phyloP scores from a whole-genome alignment of 2,113 vertebrate genomes.

The Gadus chalcogrammus region DNA sequence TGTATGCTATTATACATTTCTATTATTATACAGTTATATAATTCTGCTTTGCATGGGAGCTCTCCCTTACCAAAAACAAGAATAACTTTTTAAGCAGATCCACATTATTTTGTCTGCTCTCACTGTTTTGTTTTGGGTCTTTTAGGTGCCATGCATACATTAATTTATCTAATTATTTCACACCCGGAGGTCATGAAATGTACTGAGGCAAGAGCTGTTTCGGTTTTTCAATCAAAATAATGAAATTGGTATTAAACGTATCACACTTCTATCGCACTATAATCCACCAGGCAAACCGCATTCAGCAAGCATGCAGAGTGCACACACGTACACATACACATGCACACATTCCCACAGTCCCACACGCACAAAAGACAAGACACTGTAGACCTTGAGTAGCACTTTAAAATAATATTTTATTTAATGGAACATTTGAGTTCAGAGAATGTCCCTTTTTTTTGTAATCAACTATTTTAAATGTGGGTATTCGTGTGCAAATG shows the following conservation, averaged over 20 bases:
- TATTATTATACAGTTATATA: too few species aligned
- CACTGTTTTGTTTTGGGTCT: too few species aligned
- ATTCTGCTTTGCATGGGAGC: too few species aligned
- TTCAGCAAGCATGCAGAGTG: too few species aligned
- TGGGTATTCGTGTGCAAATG: constrained; percentile 27
- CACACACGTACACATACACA: constrained; percentile 14
- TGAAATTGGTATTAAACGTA: too few species aligned
- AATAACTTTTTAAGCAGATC: too few species aligned
- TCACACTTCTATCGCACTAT: too few species aligned
- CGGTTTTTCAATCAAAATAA: too few species aligned
- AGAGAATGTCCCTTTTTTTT: constrained; percentile 54
- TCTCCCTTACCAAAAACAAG: too few species aligned
- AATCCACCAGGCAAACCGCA: too few species aligned
- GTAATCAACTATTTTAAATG: constrained; percentile 60
- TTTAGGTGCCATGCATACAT: constrained; percentile 38
- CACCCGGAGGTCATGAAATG: neutral
- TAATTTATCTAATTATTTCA: neutral
- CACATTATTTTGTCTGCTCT: too few species aligned
- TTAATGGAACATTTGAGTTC: constrained; percentile 56
- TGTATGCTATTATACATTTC: too few species aligned
- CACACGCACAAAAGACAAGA: neutral
- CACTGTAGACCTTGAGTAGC: constrained; percentile 22
- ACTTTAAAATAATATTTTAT: constrained; percentile 63
- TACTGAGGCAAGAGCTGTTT: neutral
- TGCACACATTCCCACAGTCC: constrained; percentile 1